These are phyloP conservation scores for Indri indri DNA, from an alignment of 2,113 vertebrate species.

Conservation along the genomic window DNA sequence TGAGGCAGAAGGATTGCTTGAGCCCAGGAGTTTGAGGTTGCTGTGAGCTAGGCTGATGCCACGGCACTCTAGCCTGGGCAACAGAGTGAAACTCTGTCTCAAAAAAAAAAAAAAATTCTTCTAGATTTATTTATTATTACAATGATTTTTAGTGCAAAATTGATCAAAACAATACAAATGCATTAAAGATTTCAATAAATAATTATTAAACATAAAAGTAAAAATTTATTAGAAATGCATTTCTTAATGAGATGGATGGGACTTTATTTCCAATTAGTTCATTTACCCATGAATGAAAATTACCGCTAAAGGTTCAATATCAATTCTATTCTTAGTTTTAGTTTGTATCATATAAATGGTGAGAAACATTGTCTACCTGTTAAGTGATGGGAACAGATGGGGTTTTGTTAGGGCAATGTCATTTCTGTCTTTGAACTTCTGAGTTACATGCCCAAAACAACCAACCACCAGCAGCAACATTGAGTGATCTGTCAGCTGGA, in stretches of 20 bases:
- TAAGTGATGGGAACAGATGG: neutral
- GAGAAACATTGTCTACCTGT: neutral
- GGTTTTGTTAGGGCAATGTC: neutral
- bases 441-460: neutral
- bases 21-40: no score
- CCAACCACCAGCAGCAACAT: neutral
- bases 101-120: slow-evolving; percentile 9
- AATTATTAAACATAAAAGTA: slow-evolving; percentile 9
- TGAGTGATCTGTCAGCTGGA: neutral
- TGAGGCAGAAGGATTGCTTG: no score
- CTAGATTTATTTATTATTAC: neutral
- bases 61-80: no score
- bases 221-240: neutral
- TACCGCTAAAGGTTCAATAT: neutral
- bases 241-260: neutral
- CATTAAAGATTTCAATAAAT: slow-evolving; percentile 3
- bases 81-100: no score
- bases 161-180: neutral
- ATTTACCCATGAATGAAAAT: neutral
- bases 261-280: neutral
- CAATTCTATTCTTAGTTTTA: neutral
- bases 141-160: neutral
- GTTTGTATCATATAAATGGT: neutral
- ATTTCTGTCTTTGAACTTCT: slow-evolving; percentile 18
- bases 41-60: no score